Percentiles rank a stretch among this genome's conserved stretches.
Evolutionary conservation across 2,888 invertebrate genomes (phyloP).

Genomic region (Orthosia gracilis): DNA sequence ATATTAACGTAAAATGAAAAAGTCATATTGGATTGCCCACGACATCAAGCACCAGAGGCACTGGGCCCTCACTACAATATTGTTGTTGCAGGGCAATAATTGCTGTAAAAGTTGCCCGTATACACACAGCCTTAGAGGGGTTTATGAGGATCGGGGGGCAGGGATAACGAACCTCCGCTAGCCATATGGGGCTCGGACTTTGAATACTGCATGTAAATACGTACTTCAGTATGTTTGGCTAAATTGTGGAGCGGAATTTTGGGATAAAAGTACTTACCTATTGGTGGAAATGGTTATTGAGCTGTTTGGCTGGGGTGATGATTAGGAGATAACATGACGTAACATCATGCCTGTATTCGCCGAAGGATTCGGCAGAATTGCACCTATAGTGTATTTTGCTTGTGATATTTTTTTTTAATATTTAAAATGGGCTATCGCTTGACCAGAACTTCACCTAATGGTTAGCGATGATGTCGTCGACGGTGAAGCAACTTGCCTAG

Average conservation of each 20-base stretch:
- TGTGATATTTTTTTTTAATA: too few species aligned
- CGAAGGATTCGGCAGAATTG: too few species aligned
- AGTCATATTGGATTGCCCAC: too few species aligned
- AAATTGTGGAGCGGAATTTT: conserved; percentile 19
- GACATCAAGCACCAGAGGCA: too few species aligned
- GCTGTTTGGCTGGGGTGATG: neutral
- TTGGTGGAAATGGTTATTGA: conserved; percentile 8
- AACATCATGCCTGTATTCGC: too few species aligned
- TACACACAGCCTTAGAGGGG: conserved; percentile 21
- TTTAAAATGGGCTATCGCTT: too few species aligned
- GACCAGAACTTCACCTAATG: too few species aligned
- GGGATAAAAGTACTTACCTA: conserved; percentile 30
- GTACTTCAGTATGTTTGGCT: conserved; percentile 38
- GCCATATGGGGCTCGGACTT: conserved; percentile 69
- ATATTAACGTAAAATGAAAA: too few species aligned
- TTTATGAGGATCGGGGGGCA: conserved; percentile 4
- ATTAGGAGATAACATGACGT: neutral
- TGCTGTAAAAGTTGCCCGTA: neutral
- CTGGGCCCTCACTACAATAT: too few species aligned
- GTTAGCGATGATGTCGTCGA: too few species aligned
- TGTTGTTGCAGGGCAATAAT: neutral
- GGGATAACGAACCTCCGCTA: conserved; percentile 59
- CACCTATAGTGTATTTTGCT: too few species aligned
- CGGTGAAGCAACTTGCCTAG: too few species aligned
- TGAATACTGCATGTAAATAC: conserved; percentile 68